phyloP scores from a whole-genome alignment of 2,888 invertebrate genomes.

The Gymnoscelis rufifasciata region DNA sequence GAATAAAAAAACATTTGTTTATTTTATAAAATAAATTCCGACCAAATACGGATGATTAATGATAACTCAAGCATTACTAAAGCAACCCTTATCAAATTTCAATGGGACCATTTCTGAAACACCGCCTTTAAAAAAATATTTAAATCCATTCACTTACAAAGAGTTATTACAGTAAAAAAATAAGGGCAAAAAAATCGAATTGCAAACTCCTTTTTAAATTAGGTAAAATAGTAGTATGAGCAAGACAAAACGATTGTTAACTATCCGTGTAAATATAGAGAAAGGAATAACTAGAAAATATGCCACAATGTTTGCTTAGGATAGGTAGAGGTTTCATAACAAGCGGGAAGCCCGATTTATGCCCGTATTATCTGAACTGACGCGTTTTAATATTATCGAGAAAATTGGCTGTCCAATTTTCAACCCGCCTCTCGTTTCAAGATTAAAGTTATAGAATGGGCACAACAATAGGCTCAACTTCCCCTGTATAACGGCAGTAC shows the following conservation, averaged over 20 bases:
- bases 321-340: constrained; percentile 12
- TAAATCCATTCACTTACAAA: no score
- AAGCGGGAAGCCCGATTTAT: constrained; percentile 3
- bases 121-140: no score
- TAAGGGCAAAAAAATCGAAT: no score
- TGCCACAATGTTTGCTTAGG: constrained; percentile 7
- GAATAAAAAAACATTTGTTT: no score
- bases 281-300: constrained; percentile 1
- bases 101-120: no score
- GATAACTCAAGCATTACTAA: no score
- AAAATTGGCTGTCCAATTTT: constrained; percentile 6
- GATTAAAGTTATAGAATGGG: constrained; percentile 16
- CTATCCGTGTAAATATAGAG: neutral
- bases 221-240: neutral
- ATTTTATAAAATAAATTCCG: no score
- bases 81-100: no score
- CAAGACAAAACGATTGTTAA: neutral
- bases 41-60: no score
- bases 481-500: constrained; percentile 9
- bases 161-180: no score
- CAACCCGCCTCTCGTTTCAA: constrained; percentile 6
- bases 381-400: constrained; percentile 4
- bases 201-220: no score
- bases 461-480: constrained; percentile 19
- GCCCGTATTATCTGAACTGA: constrained; percentile 6